Conservation (phyloP, 2,113 vertebrate genomes). For the Ellobius talpinus region DNA sequence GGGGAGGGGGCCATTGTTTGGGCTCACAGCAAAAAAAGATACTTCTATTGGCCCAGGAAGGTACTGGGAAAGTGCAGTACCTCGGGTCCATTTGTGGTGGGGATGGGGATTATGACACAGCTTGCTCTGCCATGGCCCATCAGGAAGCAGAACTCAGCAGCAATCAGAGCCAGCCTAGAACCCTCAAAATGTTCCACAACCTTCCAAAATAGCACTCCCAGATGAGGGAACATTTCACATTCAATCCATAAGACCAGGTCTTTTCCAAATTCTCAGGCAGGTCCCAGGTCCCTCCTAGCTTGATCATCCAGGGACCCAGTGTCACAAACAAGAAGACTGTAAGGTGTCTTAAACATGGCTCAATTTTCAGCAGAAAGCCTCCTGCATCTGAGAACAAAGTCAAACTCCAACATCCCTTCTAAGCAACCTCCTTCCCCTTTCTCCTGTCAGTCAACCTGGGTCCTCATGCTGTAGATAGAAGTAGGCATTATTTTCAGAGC, state of each 20-base stretch:
- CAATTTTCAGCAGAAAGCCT: not conserved
- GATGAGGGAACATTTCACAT: too few species aligned
- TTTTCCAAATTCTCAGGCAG: not conserved
- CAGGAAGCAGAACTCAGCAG: not conserved
- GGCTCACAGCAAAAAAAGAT: too few species aligned
- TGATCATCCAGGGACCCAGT: not conserved
- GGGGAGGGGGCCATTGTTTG: too few species aligned
- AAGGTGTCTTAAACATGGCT: not conserved
- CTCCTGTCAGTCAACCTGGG: not conserved
- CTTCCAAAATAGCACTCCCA: not conserved
- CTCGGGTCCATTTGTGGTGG: too few species aligned
- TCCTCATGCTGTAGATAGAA: not conserved
- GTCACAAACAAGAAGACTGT: not conserved
- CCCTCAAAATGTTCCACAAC: not conserved
- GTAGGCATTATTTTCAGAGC: not conserved
- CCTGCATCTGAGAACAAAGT: too few species aligned
- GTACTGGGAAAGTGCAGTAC: too few species aligned
- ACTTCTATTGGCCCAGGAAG: not conserved
- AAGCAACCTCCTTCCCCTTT: not conserved
- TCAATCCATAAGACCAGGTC: too few species aligned
- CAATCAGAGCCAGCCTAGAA: not conserved
- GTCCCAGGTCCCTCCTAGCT: not conserved
- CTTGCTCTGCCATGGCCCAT: too few species aligned
- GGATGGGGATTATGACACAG: not conserved
- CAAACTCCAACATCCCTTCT: too few species aligned